Evolutionary conservation across 2,888 invertebrate genomes (phyloP).

Genomic region (Strigamia crassipes): DNA sequence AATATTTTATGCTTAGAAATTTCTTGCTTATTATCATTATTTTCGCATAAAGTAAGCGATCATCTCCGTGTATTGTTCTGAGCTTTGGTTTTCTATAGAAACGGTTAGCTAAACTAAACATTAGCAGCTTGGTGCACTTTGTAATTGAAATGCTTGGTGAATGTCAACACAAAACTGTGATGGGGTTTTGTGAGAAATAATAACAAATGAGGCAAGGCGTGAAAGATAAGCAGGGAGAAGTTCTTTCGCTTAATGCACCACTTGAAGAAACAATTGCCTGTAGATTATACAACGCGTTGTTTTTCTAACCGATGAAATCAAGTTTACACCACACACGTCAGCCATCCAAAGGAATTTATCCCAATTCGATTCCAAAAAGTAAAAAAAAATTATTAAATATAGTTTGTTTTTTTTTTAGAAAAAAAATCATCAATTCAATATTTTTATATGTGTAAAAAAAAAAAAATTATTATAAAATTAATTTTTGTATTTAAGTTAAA

Average conservation of each 20-base stretch:
- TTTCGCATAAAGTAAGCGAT: constrained; percentile 5
- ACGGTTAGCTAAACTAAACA: constrained; percentile 40
- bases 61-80: not conserved
- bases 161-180: constrained; percentile 30
- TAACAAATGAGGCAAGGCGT: constrained; percentile 42
- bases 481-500: not conserved
- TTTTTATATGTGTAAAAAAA: not conserved
- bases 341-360: not conserved
- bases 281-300: not conserved
- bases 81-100: constrained; percentile 22
- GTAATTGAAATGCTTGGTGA: constrained; percentile 20
- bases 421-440: not conserved
- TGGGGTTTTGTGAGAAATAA: constrained; percentile 40
- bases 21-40: not conserved
- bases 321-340: not conserved
- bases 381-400: not conserved
- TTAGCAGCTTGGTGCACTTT: constrained; percentile 38
- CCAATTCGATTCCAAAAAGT: not conserved
- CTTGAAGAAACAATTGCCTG: constrained; percentile 33
- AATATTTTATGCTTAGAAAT: not conserved
- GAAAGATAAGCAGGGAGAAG: constrained; percentile 32
- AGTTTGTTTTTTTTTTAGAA: no score
- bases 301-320: not conserved
- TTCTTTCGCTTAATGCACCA: constrained; percentile 34
- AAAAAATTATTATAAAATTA: not conserved